Percentiles rank a stretch among this genome's conserved stretches.
Evolutionary conservation across 2,797 vertebrate genomes (phyloP).

Genomic region (Acestrorhynchus altus): DNA sequence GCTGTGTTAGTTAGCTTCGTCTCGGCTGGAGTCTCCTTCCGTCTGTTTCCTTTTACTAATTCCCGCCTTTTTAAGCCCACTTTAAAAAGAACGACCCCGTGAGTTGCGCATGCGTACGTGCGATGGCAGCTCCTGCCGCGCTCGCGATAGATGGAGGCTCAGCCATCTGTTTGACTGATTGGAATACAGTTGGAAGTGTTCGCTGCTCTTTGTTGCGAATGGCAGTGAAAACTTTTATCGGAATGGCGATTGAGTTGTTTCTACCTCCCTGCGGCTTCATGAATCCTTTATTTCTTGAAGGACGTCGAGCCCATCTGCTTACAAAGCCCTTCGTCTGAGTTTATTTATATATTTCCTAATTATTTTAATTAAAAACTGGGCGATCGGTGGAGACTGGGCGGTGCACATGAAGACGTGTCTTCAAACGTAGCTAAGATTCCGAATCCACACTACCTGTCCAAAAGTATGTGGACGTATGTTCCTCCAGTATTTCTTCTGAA

Average conservation of each 20-base stretch:
- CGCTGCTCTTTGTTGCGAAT: not conserved
- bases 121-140: not conserved
- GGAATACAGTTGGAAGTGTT: not conserved
- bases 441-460: no score
- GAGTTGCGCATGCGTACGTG: not conserved
- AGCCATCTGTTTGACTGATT: slow-evolving; percentile 31
- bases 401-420: no score
- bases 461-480: no score
- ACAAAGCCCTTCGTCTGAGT: not conserved
- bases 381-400: no score
- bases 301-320: not conserved
- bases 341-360: not conserved
- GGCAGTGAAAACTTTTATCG: not conserved
- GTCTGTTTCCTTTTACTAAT: not conserved
- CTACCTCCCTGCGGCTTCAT: no score
- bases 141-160: not conserved
- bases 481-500: no score
- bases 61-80: slow-evolving; percentile 8
- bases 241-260: not conserved
- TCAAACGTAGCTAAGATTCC: no score
- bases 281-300: not conserved
- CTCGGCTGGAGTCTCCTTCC: slow-evolving; percentile 19
- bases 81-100: slow-evolving; percentile 13
- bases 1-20: slow-evolving; percentile 22
- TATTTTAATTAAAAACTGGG: no score